Conservation (phyloP, 35 echinoderm and acorn worm species). For the Strongylocentrotus purpuratus region DNA sequence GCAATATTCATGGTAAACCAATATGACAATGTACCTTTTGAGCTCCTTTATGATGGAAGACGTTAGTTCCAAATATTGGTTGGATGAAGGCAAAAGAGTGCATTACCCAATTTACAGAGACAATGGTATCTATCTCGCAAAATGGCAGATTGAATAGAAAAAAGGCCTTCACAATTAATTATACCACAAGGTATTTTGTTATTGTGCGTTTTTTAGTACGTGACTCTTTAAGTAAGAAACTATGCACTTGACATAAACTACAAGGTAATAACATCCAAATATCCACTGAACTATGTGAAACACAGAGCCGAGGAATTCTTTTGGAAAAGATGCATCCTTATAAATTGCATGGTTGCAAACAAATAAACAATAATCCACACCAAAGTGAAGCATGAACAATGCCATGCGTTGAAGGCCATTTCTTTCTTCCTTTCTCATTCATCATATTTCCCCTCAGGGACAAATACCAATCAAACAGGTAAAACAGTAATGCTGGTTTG, state of each 20-base stretch:
- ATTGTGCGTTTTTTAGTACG: slow-evolving; percentile 6
- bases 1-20: no score
- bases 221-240: not conserved
- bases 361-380: slow-evolving; percentile 37
- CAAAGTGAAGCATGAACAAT: slow-evolving; percentile 12
- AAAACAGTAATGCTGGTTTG: not conserved
- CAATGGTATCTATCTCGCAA: not conserved
- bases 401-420: not conserved
- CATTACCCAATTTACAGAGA: slow-evolving; percentile 1
- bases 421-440: slow-evolving; percentile 11
- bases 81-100: not conserved
- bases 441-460: not conserved
- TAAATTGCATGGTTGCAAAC: not conserved
- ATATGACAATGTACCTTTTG: no score
- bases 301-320: not conserved
- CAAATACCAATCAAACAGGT: not conserved
- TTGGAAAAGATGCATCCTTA: not conserved
- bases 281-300: not conserved
- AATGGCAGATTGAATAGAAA: not conserved
- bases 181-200: not conserved
- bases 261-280: not conserved
- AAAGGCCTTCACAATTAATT: not conserved
- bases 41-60: no score
- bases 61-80: not conserved
- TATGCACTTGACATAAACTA: slow-evolving; percentile 8